A percentile compares a stretch with the other conserved stretches of the same genome.
Conservation (phyloP, 2,888 invertebrate species). For the Sympetrum striolatum region DNA sequence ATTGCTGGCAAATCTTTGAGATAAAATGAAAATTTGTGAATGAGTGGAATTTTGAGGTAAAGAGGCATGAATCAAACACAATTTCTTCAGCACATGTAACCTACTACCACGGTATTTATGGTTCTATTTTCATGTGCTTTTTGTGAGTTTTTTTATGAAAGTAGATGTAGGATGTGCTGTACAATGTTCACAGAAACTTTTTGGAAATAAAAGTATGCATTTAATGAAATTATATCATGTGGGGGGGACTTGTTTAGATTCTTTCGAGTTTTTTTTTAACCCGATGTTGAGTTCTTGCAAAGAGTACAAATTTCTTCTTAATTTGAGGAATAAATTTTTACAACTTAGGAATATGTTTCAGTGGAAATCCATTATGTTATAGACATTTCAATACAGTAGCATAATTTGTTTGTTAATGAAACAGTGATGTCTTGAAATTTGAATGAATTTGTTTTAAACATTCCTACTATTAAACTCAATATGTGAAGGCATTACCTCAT, state of each 20-base stretch:
- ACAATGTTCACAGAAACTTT: conserved; percentile 49
- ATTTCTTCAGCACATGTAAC: conserved; percentile 39
- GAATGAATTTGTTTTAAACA: no score
- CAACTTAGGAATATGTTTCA: no score
- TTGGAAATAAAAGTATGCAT: conserved; percentile 50
- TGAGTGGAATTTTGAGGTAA: conserved; percentile 30
- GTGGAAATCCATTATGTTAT: no score
- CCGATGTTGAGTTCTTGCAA: no score
- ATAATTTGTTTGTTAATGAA: no score
- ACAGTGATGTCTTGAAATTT: no score
- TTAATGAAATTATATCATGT: conserved; percentile 48
- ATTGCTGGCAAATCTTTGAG: background rate
- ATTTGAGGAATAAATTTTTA: no score
- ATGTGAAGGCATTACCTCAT: no score
- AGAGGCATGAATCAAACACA: conserved; percentile 35
- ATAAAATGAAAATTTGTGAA: conserved; percentile 26
- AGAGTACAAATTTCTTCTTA: no score
- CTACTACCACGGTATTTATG: conserved; percentile 44
- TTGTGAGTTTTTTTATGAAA: conserved; percentile 48
- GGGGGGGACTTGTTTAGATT: background rate
- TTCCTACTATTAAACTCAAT: no score
- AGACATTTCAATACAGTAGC: no score
- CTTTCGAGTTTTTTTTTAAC: background rate
- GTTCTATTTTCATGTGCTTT: conserved; percentile 48
- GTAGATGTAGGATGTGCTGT: conserved; percentile 48